Percentiles rank a stretch among this genome's conserved stretches.
These are phyloP conservation scores for Brenthis ino DNA, from an alignment of 2,888 invertebrate genomes.

Conservation along the genomic window DNA sequence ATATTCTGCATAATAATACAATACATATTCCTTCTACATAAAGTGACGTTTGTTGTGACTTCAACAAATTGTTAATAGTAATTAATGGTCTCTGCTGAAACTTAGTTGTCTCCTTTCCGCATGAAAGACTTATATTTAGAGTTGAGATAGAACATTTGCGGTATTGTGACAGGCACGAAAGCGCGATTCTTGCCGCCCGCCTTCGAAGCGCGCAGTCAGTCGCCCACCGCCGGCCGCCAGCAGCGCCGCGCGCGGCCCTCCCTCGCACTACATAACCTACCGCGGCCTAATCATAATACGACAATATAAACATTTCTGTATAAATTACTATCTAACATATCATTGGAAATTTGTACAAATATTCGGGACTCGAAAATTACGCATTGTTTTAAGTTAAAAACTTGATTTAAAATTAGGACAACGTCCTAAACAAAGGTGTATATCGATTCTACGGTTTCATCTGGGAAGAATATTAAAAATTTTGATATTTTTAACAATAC, in stretches of 20 bases:
- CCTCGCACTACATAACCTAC: constrained; percentile 68
- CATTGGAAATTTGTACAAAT: constrained; percentile 1
- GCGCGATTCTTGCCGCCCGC: constrained; percentile 54
- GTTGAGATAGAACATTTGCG: constrained; percentile 44
- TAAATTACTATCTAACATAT: constrained; percentile 5
- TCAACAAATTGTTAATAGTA: constrained; percentile 1
- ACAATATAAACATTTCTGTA: constrained; percentile 31
- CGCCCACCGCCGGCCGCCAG: constrained; percentile 63
- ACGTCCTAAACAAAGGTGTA: constrained; percentile 66
- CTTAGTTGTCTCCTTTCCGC: constrained; percentile 36
- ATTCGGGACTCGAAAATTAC: constrained; percentile 10
- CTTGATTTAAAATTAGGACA: constrained; percentile 41
- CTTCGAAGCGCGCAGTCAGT: constrained; percentile 62
- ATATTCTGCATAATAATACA: too few relatives aligned
- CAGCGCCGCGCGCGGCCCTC: constrained; percentile 67
- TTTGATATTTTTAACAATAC: constrained; percentile 17
- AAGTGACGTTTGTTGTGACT: neutral
- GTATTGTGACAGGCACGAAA: constrained; percentile 34
- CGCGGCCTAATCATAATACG: constrained; percentile 49
- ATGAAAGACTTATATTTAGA: constrained; percentile 32
- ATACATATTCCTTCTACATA: neutral
- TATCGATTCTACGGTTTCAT: constrained; percentile 66
- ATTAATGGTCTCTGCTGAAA: constrained; percentile 11
- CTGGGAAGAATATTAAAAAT: constrained; percentile 41
- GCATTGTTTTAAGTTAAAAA: constrained; percentile 44